Percentiles rank a stretch among this genome's conserved stretches.
Conservation (phyloP, 2,113 vertebrate genomes). For the Aphyosemion australe region DNA sequence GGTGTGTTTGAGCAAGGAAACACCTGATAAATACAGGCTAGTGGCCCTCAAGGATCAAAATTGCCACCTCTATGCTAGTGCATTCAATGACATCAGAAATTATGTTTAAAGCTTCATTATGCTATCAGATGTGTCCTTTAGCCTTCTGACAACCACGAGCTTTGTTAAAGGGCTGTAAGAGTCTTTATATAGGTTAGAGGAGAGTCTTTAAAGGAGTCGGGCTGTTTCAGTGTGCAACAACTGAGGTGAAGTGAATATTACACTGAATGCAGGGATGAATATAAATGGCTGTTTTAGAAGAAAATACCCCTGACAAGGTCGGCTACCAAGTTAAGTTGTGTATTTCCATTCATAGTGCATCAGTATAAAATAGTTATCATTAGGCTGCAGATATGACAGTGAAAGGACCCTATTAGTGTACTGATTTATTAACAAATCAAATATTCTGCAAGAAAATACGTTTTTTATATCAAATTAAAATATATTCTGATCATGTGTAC, state of each 20-base stretch:
- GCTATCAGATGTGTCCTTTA: constrained; percentile 55
- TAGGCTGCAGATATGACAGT: neutral
- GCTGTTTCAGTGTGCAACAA: constrained; percentile 43
- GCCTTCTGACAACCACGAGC: constrained; percentile 45
- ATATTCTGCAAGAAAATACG: constrained; percentile 3
- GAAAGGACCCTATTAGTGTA: neutral
- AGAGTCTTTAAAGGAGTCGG: constrained; percentile 43
- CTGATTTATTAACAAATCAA: constrained; percentile 3
- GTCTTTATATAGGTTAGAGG: constrained; percentile 55
- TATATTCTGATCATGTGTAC: neutral
- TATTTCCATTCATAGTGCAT: constrained; percentile 20
- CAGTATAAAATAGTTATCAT: constrained; percentile 5
- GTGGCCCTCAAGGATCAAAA: no score
- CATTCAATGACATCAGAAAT: constrained; percentile 59
- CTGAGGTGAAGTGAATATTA: constrained; percentile 55
- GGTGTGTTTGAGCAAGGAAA: no score
- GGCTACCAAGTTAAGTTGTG: constrained; percentile 35
- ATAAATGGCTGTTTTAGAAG: constrained; percentile 45
- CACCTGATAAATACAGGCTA: no score
- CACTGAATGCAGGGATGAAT: constrained; percentile 45
- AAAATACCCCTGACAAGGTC: constrained; percentile 35
- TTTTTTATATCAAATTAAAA: constrained; percentile 13
- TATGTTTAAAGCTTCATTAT: constrained; percentile 51
- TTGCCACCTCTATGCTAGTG: constrained; percentile 15
- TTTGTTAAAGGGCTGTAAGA: constrained; percentile 56